phyloP scores from a whole-genome alignment of 2,113 vertebrate species.

The Greenwoodochromis staneri region DNA sequence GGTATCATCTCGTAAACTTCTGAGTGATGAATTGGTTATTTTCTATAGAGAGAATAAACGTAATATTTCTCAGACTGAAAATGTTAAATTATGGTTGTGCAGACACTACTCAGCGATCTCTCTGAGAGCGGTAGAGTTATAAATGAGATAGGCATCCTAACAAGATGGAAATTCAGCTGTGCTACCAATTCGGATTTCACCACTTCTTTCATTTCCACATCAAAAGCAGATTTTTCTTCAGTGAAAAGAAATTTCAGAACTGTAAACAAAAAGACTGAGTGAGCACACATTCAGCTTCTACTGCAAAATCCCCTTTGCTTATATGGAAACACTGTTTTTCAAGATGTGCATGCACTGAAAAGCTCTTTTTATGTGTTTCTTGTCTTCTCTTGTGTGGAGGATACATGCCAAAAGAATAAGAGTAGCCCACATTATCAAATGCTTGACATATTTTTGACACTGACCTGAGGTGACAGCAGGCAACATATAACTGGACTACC shows the following conservation, averaged over 20 bases:
- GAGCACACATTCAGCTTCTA: neutral
- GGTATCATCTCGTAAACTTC: neutral
- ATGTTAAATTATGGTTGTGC: neutral
- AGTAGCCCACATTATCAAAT: neutral
- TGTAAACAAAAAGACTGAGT: neutral
- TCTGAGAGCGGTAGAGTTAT: neutral
- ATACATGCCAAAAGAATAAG: neutral
- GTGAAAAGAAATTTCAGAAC: neutral
- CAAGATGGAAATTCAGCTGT: neutral
- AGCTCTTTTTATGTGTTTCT: neutral
- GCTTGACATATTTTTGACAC: neutral
- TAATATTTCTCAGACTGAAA: neutral
- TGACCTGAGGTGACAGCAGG: neutral
- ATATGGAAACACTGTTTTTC: neutral
- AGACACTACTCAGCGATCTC: neutral
- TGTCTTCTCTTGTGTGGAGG: neutral
- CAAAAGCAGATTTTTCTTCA: neutral
- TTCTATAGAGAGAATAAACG: neutral
- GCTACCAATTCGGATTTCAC: neutral
- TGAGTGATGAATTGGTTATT: neutral
- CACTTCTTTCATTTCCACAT: neutral
- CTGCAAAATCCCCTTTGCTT: neutral
- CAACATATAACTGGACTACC: fast-evolving
- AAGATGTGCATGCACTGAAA: neutral
- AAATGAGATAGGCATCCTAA: neutral